Percentiles rank a stretch among this genome's conserved stretches.
Evolutionary conservation across 2,888 invertebrate genomes (phyloP).

Genomic region (Xestia rhomboidea): DNA sequence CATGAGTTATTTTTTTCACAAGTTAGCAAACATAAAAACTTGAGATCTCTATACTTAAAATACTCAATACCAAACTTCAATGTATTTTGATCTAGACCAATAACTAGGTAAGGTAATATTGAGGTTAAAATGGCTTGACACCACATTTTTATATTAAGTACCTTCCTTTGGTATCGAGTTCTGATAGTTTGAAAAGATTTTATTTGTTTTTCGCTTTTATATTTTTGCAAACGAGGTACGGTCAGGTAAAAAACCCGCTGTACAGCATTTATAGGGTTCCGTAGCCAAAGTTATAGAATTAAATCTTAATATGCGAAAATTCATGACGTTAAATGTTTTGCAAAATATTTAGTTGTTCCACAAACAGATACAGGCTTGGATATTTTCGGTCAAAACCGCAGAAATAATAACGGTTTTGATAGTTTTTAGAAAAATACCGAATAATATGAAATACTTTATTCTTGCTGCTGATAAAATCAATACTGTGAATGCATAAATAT

Average conservation of each 20-base stretch:
- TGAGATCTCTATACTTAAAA: conserved; percentile 70
- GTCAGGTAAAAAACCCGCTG: conserved; percentile 18
- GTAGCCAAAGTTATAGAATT: not conserved
- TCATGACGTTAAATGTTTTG: not conserved
- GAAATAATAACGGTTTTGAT: not conserved
- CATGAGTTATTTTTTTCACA: conserved; percentile 62
- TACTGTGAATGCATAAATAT: not conserved
- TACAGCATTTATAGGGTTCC: not conserved
- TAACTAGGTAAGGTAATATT: conserved; percentile 42
- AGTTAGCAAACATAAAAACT: conserved; percentile 71
- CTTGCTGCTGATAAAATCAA: not conserved
- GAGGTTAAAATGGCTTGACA: conserved; percentile 39
- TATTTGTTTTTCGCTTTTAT: conserved; percentile 34
- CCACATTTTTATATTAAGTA: conserved; percentile 50
- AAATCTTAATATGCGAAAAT: not conserved
- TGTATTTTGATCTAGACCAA: conserved; percentile 51
- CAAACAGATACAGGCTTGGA: not conserved
- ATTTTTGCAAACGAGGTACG: conserved; percentile 35
- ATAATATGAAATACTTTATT: not conserved
- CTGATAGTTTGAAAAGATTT: not conserved
- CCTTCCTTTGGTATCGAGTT: not conserved
- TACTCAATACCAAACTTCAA: conserved; percentile 70
- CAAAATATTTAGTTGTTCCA: not conserved
- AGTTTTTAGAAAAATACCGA: not conserved
- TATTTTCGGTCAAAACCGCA: too few species aligned